Base-by-base conservation (phyloP, 1,140 invertebrate species). In the Drosophila trapezifrons region DNA sequence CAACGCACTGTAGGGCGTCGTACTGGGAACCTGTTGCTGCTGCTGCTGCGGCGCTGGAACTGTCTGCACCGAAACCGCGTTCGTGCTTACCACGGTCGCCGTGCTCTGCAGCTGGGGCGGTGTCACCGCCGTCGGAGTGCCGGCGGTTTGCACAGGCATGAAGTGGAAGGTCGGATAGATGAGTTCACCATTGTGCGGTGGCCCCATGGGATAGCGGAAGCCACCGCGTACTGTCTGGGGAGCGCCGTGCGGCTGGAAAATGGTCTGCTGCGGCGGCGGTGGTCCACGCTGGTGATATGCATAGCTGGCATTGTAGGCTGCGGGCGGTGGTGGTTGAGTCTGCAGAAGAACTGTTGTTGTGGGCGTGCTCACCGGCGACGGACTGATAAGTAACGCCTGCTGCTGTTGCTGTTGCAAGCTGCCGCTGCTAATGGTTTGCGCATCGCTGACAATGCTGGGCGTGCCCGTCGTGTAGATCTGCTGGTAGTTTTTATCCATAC, bases 71-170 rank as follows among this genome's bases (percentile, higher is more conserved):
- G 64, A 18, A 5, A 85, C 75, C 37, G 80, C 71, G 54, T 90
- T 90, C 38, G 82, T 87, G 35, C 82, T 90, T 35, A 86, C 72
- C 37, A 85, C 80, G 3, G 74, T 37, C 10, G 65, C 66, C 8
- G 78, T 93, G 92, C 57, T 94, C 84, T 51, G 92, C 81, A 67
- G 79, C 64, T 92, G 93, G 67, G 91, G 93, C 78, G 76, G 76
- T n/a, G 91, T 92, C 46, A 90, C 57, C 91, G 92, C 92, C 43
- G 92, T 92, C 8, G 91, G 80, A 25, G 73, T 73, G 13, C 74
- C 81, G 27, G 27, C 70, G 92, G 93, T 90, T 65, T 94, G 38
- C 84, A 92, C 92, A 40, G 92, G 80, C 47, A 85, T 22, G 40
- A 78, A 89, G 80, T 89, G 93, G 92, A 86, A 93, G 84, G 76